Evolutionary conservation across 1,140 invertebrate species (phyloP), one percentile per base, ranked within the genome.

Genomic region (Fopius arisanus): DNA sequence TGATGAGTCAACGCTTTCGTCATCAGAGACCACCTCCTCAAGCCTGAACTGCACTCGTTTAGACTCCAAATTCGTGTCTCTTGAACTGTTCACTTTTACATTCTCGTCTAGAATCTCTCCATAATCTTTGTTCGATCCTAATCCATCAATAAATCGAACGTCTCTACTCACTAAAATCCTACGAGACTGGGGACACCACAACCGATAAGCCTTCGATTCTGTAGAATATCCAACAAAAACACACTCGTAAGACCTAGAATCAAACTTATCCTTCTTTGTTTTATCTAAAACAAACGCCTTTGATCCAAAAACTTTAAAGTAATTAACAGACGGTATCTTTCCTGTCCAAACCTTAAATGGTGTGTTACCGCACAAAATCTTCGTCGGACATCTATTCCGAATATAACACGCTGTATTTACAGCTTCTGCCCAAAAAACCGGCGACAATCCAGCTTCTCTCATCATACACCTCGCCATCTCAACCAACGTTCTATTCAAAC

Each of bases 391-490:
- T n/a, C n/a, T n/a, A n/a, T n/a, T n/a, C n/a, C n/a, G n/a, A 4
- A 79, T 67, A 26, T 75, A 75, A 48, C 51, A 74, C 54, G 75
- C 69, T 12, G 72, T 78, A 19, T 28, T 43, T 0, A 78, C 23
- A 14, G 75, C 78, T 67, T 78, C 78, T n/a, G 76, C 73, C 79
- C 78, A 81, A 69, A 78, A 80, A 21, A 19, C n/a, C 19, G 7
- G 0, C 3, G 72, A 23, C 10, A 78, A 28, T 3, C 65, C 66
- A 0, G 77, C 48, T 26, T 75, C 9, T 0, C 71, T 70, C 40
- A 84, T 29, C 73, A 84, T 70, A 59, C 77, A 77, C 40, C 79
- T 65, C 0, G 80, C 78, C 69, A 68, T 75, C 37, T 84, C 79
- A 0, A 79, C 40, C 9, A 82, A 23, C 1, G 77, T 79, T 10